These are phyloP conservation scores for Hyphantria cunea DNA, from an alignment of 1,140 invertebrate genomes.

Conservation along the genomic window DNA sequence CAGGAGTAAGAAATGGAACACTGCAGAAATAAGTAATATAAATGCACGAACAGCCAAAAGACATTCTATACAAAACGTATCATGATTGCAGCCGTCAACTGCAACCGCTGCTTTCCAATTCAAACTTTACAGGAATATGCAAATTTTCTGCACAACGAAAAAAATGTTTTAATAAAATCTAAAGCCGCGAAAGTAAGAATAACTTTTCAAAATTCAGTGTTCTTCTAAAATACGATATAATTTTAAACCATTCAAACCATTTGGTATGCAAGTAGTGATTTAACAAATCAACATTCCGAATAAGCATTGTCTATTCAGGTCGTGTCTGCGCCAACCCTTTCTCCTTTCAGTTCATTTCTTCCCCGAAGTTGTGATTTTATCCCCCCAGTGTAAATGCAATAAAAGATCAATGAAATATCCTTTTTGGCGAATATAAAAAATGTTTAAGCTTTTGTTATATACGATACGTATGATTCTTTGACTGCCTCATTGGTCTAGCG, in stretches of 20 bases:
- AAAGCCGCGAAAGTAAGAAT: constrained; percentile 6
- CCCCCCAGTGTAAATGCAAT: constrained; percentile 47
- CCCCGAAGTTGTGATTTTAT: constrained; percentile 52
- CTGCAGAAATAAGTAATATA: too few species aligned
- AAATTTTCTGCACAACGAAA: background rate
- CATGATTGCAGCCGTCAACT: background rate
- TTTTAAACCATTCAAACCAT: constrained; percentile 33
- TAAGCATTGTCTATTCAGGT: constrained; percentile 37
- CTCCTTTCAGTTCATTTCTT: constrained; percentile 57
- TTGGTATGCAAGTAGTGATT: constrained; percentile 40
- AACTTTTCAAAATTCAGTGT: constrained; percentile 16
- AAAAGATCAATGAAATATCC: constrained; percentile 51
- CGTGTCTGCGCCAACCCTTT: constrained; percentile 45
- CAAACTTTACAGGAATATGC: background rate
- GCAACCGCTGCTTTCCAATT: background rate
- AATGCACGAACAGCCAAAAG: background rate
- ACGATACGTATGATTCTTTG: too few species aligned
- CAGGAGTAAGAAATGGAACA: too few species aligned
- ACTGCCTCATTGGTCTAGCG: too few species aligned
- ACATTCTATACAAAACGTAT: background rate
- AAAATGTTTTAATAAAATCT: constrained; percentile 4
- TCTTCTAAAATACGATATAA: constrained; percentile 32
- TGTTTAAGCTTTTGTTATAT: constrained; percentile 16
- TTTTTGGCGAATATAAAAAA: constrained; percentile 24
- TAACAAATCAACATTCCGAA: constrained; percentile 42